These are phyloP conservation scores for Lochmaea crataegi DNA, from an alignment of 2,888 invertebrate species.

Conservation along the genomic window DNA sequence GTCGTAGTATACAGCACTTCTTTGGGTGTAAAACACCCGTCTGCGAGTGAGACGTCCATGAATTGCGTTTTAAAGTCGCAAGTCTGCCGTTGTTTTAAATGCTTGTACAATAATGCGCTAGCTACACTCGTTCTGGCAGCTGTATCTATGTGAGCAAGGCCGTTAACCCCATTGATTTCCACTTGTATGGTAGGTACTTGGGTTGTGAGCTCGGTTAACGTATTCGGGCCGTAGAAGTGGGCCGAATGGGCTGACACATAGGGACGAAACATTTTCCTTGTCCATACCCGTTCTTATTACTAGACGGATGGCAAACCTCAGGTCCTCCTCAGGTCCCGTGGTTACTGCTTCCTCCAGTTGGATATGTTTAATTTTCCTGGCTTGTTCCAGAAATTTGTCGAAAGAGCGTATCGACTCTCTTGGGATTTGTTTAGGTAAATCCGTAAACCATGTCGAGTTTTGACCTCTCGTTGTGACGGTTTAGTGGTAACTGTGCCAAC, in stretches of 20 bases:
- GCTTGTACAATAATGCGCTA: constrained; percentile 8
- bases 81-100: neutral
- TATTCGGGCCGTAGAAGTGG: neutral
- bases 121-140: constrained; percentile 30
- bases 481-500: too few species aligned
- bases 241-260: neutral
- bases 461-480: too few species aligned
- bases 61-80: neutral
- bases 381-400: too few species aligned
- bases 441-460: too few species aligned
- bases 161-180: constrained; percentile 8
- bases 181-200: constrained; percentile 24
- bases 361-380: too few species aligned
- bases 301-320: too few species aligned
- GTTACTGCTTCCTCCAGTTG: too few species aligned
- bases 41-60: constrained; percentile 24
- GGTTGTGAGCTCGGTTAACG: neutral
- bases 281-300: too few species aligned
- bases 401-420: too few species aligned
- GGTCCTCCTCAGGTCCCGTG: too few species aligned
- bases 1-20: constrained; percentile 5
- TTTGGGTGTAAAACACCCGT: constrained; percentile 10
- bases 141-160: constrained; percentile 28
- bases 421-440: too few species aligned
- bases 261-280: too few species aligned